Base-by-base conservation (phyloP, 2,888 invertebrate genomes). In the Erpobdella octoculata region DNA sequence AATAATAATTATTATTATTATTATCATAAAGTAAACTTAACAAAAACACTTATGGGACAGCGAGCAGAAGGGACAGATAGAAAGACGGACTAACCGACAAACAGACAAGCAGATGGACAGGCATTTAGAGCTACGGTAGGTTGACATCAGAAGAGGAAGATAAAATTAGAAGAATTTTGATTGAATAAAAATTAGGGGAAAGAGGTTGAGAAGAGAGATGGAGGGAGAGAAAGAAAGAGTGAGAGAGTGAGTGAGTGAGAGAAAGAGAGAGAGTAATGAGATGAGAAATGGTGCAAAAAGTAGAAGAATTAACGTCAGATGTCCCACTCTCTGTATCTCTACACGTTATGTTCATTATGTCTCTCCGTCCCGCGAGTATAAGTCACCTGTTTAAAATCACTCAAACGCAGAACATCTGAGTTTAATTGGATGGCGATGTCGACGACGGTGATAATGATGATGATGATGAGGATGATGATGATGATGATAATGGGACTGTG, bases 381-480 rank as follows among this genome's bases (percentile, higher is more conserved):
- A 37, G 0, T 2, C 21, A 21, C 33, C 37, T 65, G 21, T 65
- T 36, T 36, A 9, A 28, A 8, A 21, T 33, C 37, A n/a, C 36
- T 36, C 9, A 21, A 36, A 62, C 1, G 62, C 62, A 28, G 35
- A 62, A 31, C 15, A 62, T 35, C 12, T 6, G 35, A 35, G 33
- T 28, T 33, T 33, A n/a, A 35, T 33, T 62, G 21, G 62, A 62
- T 28, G 61, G 31, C 3, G 21, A 59, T 59, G 61, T 28, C 12
- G 61, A 61, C 31, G 61, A 21, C 28, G 65, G 33, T 65, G 61
- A 61, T 9, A 31, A 61, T 61, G 37, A 33, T 35, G 65, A 65
- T 35, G 33, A 65, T 41, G 38, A 67, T 38, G 25, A 25, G 38
- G 28, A 67, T 67, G 38, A 5, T 41, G 28, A 28, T 41, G 41